Evolutionary conservation across 2,888 invertebrate species (phyloP), one percentile per base, ranked within the genome.

Genomic region (Drosophila mayaguana): DNA sequence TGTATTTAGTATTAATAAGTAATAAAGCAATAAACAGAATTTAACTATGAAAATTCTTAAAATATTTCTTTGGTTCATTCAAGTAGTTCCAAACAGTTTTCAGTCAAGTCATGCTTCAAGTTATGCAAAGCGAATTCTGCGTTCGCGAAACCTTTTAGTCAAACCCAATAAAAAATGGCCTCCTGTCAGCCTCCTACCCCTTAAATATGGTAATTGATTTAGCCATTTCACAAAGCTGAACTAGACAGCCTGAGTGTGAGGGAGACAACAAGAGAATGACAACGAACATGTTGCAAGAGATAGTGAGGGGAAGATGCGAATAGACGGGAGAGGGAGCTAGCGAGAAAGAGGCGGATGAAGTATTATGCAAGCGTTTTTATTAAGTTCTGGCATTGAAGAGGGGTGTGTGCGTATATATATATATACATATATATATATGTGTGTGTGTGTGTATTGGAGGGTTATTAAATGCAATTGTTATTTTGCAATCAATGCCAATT

Each of bases 401-500:
- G 22, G 16, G 14, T n/a, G 40, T 22, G 50, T 51, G 8, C 32
- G 55, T 20, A 12, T 55, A n/a, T 22, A 25, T 12, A 45, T 56
- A n/a, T n/a, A n/a, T n/a, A n/a, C n/a, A n/a, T n/a, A n/a, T 20
- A 12, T 55, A n/a, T 22, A 25, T 12, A 45, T 56, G 32, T 45
- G 22, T 55, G 59, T 28, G 43, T 50, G 54, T 11, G 25, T 55
- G 53, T 51, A 42, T 51, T 22, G 32, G 63, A 16, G 66, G 57
- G 64, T 72, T 71, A 72, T 81, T 60, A 80, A 84, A 81, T 83
- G 73, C 63, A 77, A 81, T 83, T 85, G 83, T 83, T 85, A 81
- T 70, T 85, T 81, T 63, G 80, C 83, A 85, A 73, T 72, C 85
- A 83, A 84, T 69, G 83, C 85, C 83, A 84, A 84, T 84, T 84